These are phyloP conservation scores for Panulirus ornatus DNA, from an alignment of 1,140 invertebrate species.

Conservation along the genomic window DNA sequence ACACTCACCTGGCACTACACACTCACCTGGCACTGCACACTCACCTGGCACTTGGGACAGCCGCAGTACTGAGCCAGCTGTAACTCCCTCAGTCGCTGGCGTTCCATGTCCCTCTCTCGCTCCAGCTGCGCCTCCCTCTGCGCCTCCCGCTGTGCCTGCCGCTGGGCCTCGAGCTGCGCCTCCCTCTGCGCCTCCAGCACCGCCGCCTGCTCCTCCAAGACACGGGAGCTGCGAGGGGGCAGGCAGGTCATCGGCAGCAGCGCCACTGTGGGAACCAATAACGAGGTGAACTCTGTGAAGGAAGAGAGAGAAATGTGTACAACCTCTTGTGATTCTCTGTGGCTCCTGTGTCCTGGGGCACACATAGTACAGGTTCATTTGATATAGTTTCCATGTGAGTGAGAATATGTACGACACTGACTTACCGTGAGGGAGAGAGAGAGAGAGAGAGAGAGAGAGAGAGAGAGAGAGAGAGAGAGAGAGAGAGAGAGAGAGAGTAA, in stretches of 20 bases:
- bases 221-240: conserved; percentile 24
- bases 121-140: conserved; percentile 69
- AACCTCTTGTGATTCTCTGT: neutral
- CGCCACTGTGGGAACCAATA: too few relatives aligned
- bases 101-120: conserved; percentile 62
- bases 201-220: conserved; percentile 69
- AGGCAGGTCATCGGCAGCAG: conserved; percentile 24
- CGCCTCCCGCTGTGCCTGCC: conserved; percentile 64
- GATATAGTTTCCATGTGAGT: too few relatives aligned
- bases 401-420: too few relatives aligned
- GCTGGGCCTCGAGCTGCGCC: conserved; percentile 50
- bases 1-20: neutral
- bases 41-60: conserved; percentile 74
- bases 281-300: neutral
- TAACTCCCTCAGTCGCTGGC: conserved; percentile 62
- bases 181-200: conserved; percentile 69
- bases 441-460: too few relatives aligned
- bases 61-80: conserved; percentile 74
- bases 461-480: too few relatives aligned
- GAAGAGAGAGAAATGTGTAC: neutral
- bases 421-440: too few relatives aligned
- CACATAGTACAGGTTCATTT: too few relatives aligned
- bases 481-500: too few relatives aligned
- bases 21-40: too few relatives aligned
- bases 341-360: too few relatives aligned